Evolutionary conservation across 92 coral and sea anemone species (phyloP).

Genomic region (Micromussa lordhowensis): DNA sequence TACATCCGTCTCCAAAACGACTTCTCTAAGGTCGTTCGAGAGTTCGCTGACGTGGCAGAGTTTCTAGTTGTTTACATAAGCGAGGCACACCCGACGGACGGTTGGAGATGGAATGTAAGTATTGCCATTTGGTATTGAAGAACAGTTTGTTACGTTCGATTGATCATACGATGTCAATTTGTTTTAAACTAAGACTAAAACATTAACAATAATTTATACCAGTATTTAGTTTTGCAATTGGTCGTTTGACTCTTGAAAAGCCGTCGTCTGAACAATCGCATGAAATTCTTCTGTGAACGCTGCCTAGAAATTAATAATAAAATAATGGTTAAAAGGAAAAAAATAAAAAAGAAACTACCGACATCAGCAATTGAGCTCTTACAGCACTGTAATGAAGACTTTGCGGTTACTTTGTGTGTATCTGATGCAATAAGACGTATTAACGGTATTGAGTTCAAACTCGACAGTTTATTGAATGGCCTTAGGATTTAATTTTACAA

Average conservation of each 20-base stretch:
- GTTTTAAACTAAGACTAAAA: neutral
- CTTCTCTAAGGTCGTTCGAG: constrained; percentile 71
- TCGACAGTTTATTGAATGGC: neutral
- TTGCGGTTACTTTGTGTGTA: neutral
- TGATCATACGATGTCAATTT: neutral
- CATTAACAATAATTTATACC: neutral
- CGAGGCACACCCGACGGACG: constrained; percentile 94
- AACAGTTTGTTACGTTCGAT: neutral
- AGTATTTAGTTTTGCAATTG: neutral
- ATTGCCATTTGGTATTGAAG: neutral
- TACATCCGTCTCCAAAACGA: constrained; percentile 70
- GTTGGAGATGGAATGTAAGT: constrained; percentile 68
- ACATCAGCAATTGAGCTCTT: neutral
- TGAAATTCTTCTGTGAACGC: neutral
- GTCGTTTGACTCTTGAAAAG: neutral
- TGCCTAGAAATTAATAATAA: no score
- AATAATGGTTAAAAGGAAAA: no score
- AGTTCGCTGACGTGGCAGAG: constrained; percentile 81
- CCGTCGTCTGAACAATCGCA: neutral
- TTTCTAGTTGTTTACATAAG: constrained; percentile 84
- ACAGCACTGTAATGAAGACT: neutral
- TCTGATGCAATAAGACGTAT: neutral
- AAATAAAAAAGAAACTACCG: neutral
- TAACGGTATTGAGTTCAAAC: neutral
- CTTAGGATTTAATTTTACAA: neutral